Base-by-base conservation (phyloP, 2,113 vertebrate genomes). In the Accipiter cooperii region DNA sequence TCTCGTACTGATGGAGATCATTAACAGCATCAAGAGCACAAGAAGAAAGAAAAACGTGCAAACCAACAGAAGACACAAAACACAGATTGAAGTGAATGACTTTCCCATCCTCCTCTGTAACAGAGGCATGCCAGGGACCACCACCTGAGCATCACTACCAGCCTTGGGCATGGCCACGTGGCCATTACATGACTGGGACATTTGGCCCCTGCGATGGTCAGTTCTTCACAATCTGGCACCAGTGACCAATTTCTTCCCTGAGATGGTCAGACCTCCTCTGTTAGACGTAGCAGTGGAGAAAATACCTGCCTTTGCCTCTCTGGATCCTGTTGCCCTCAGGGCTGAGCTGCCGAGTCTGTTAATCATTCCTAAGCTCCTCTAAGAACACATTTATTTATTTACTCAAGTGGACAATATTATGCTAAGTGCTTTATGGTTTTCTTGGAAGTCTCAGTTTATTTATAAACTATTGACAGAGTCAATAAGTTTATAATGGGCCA, bases 401-500 rank as follows among this genome's bases (percentile, higher is more conserved):
- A 95, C 86, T 96, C 94, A 96, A 96, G 94, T 95, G 85, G 86
- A 93, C 90, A 85, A 64, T 66, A 96, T 96, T 97, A 97, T 82
- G 81, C 86, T 96, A 96, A 98, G 93, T 96, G 91, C 92, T 93
- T 97, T 87, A 94, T 84, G 93, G 85, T 54, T 96, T 93, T 96
- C 95, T 84, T 92, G 95, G 97, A 97, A 95, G 89, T 87, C 60
- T 96, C 77, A 24, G 91, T 95, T 97, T 96, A 96, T 94, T 93
- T 96, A 96, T 97, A 91, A 97, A 94, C 91, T 97, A 93, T 97
- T 33, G 58, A 93, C 38, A 34, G 73, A 97, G 94, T 98, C 97
- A 96, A 91, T 98, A 97, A 96, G 91, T 96, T 97, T 94, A 97
- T 95, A 98, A 98, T 96, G 97, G 97, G 93, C 89, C 84, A 95